Conservation (phyloP, 1,140 invertebrate species). For the Phymorhynchus buccinoides region DNA sequence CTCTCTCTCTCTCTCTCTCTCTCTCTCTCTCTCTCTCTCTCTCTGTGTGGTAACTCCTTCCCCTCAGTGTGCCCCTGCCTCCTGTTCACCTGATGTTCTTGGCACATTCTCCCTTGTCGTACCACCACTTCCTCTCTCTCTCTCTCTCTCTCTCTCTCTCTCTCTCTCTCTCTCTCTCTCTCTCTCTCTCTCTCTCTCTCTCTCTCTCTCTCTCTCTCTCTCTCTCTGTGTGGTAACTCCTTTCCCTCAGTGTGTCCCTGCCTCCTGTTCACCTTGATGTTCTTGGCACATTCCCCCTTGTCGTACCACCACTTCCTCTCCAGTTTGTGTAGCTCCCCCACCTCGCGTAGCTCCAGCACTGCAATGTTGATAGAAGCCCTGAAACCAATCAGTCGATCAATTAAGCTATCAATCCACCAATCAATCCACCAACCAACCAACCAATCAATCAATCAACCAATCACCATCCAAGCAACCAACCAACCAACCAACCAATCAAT, state of each 20-base stretch:
- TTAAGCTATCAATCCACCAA: too few species aligned
- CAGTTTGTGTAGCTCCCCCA: constrained; percentile 67
- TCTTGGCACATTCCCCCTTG: constrained; percentile 75
- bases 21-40: constrained; percentile 70
- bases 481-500: too few species aligned
- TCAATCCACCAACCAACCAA: too few species aligned
- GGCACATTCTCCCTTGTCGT: constrained; percentile 76
- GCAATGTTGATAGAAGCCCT: constrained; percentile 61
- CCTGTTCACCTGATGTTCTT: constrained; percentile 33
- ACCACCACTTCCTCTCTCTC: constrained; percentile 73
- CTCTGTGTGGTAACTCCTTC: too few species aligned
- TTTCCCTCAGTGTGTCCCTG: constrained; percentile 27
- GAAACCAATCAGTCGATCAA: background rate
- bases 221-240: constrained; percentile 71
- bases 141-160: too few species aligned
- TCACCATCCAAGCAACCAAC: too few species aligned
- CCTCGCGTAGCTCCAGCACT: constrained; percentile 66
- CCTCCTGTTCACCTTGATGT: constrained; percentile 42
- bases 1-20: constrained; percentile 74
- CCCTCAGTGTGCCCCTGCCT: too few species aligned
- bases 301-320: constrained; percentile 72
- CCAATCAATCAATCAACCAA: too few species aligned
- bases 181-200: constrained; percentile 45
- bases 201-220: constrained; percentile 76
- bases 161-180: constrained; percentile 55